Conservation (phyloP, 1,140 invertebrate species). For the Sycophaga agraensis region DNA sequence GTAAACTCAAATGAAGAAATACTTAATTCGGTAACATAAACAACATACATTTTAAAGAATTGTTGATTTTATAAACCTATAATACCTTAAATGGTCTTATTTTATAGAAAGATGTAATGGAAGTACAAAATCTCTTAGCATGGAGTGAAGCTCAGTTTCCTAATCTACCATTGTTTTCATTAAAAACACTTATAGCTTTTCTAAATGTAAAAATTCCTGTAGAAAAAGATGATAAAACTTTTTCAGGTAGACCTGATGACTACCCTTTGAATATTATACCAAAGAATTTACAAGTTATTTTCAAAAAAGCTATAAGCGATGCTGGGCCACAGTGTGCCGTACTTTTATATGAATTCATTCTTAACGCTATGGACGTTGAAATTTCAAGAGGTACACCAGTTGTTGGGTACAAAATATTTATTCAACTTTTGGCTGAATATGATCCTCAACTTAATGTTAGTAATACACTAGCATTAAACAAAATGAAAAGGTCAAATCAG, state of each 20-base stretch:
- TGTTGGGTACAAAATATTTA: conserved; percentile 69
- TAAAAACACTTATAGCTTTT: conserved; percentile 66
- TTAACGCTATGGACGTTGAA: conserved; percentile 67
- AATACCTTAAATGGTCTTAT: conserved; percentile 36
- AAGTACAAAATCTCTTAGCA: conserved; percentile 59
- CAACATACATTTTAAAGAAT: neutral
- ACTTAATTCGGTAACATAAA: conserved; percentile 58
- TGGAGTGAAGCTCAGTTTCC: conserved; percentile 62
- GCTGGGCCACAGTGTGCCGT: conserved; percentile 61
- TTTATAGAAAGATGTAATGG: conserved; percentile 61
- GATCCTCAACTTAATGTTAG: conserved; percentile 64
- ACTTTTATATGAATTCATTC: conserved; percentile 66
- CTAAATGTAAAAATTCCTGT: conserved; percentile 65
- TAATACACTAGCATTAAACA: conserved; percentile 65
- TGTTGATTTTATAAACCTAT: neutral
- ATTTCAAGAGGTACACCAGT: conserved; percentile 65
- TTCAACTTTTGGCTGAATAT: conserved; percentile 68
- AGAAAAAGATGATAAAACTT: conserved; percentile 64
- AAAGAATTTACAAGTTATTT: conserved; percentile 53
- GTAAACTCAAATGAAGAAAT: conserved; percentile 70
- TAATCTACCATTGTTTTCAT: conserved; percentile 63
- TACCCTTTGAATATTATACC: conserved; percentile 63
- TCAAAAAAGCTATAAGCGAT: conserved; percentile 62
- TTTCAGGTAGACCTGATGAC: conserved; percentile 53
- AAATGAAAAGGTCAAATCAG: conserved; percentile 74